Evolutionary conservation across 2,888 invertebrate species (phyloP).

Genomic region (Parnassius smintheus): DNA sequence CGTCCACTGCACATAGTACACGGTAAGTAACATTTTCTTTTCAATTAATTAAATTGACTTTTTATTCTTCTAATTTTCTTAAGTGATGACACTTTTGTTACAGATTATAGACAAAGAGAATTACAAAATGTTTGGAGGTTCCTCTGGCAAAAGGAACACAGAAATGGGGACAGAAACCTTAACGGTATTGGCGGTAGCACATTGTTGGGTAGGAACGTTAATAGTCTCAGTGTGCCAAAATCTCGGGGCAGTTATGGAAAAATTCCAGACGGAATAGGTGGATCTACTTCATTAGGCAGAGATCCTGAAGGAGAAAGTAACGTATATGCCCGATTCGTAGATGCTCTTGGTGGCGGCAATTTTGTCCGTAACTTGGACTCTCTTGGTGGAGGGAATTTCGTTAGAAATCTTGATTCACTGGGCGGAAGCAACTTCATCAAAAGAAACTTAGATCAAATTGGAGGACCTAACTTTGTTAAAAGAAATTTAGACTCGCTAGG

Average conservation of each 20-base stretch:
- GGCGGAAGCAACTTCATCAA: constrained; percentile 73
- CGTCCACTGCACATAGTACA: constrained; percentile 26
- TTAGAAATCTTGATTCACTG: constrained; percentile 63
- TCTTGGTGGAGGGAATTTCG: constrained; percentile 69
- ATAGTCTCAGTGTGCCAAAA: constrained; percentile 30
- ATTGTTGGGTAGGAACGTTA: constrained; percentile 45
- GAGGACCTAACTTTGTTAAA: constrained; percentile 67
- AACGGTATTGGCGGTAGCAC: constrained; percentile 42
- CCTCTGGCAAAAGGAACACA: constrained; percentile 53
- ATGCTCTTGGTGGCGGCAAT: constrained; percentile 63
- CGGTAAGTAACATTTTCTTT: constrained; percentile 33
- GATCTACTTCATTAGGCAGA: constrained; percentile 35
- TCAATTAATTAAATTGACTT: constrained; percentile 8
- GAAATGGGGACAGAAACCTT: constrained; percentile 42
- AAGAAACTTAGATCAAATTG: constrained; percentile 66
- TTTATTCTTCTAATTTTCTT: constrained; percentile 6
- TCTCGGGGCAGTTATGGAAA: constrained; percentile 31
- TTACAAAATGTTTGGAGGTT: constrained; percentile 59
- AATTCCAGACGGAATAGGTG: constrained; percentile 36
- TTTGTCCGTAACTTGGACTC: constrained; percentile 66
- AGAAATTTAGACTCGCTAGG: constrained; percentile 68
- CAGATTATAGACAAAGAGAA: constrained; percentile 60
- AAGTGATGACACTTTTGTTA: constrained; percentile 41
- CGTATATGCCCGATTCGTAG: constrained; percentile 40
- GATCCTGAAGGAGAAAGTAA: constrained; percentile 33